Base-by-base conservation (phyloP, 2,888 invertebrate species). In the Autographa gamma region DNA sequence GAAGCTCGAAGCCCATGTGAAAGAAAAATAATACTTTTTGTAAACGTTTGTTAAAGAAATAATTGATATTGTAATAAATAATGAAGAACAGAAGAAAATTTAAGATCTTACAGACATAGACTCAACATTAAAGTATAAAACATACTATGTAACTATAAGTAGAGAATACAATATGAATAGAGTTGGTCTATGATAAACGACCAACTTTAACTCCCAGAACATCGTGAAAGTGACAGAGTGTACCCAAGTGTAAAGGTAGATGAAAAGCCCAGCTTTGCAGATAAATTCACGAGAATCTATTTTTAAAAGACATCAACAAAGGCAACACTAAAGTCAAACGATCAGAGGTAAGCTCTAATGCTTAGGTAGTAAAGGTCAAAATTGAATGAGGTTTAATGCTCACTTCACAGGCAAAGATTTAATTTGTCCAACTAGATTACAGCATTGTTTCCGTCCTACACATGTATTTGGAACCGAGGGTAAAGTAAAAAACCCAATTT, bases 361-460 rank as follows among this genome's bases (percentile, higher is more conserved):
- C 0, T 0, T 0, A 18, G 0, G 1, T 0, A 3, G 32, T 61
- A 76, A 2, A 7, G 75, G 67, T 41, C 31, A 56, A 60, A 71
- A 41, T 74, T 19, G 14, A 73, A 69, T 58, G 61, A 14, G 16
- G 52, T 1, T 2, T 38, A 75, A 0, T 64, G 52, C 54, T 75
- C 74, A 77, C 74, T 82, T 81, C 41, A 66, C 77, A 69, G 52
- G 64, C 74, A 56, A 69, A 86, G 86, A 89, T 89, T 91, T 88
- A 90, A 91, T 92, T 92, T 89, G 86, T 86, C 82, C 85, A 82
- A 85, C 86, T 83, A 84, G 86, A 90, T 90, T 88, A 89, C 85
- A 75, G 80, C 86, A 88, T 91, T 92, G 90, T 92, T 87, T 80
- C 85, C 79, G 66, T 76, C 64, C 84, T 84, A 88, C 89, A 87